Conservation (phyloP, 2,888 invertebrate species). For the Xanthia icteritia region DNA sequence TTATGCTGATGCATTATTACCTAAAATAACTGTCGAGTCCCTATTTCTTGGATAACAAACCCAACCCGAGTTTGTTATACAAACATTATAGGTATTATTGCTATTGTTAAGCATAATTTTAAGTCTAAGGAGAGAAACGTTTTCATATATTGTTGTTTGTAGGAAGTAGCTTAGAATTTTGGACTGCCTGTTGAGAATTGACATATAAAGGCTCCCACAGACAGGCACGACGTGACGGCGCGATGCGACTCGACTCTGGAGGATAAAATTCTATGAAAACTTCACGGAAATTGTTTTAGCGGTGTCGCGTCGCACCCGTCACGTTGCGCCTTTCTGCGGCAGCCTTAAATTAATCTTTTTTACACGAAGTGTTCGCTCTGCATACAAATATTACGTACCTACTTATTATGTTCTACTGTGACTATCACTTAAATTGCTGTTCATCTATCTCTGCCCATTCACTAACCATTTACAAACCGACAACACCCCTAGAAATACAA, state of each 20-base stretch:
- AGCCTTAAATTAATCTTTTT: too few relatives aligned
- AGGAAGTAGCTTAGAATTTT: too few relatives aligned
- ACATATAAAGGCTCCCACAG: too few relatives aligned
- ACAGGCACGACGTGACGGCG: too few relatives aligned
- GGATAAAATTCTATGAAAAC: too few relatives aligned
- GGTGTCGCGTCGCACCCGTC: too few relatives aligned
- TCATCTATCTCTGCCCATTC: conserved; percentile 23
- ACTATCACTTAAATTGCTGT: neutral
- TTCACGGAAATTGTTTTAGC: too few relatives aligned
- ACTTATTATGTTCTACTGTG: neutral
- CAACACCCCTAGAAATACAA: conserved; percentile 17
- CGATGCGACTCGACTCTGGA: too few relatives aligned
- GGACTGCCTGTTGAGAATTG: too few relatives aligned
- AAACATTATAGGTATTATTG: neutral
- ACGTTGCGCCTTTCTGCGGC: too few relatives aligned
- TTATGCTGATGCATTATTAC: conserved; percentile 28
- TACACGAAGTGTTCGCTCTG: too few relatives aligned
- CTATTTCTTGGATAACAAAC: conserved; percentile 11
- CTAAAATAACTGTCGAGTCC: neutral
- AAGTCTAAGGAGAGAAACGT: neutral
- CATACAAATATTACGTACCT: neutral
- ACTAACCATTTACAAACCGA: conserved; percentile 20
- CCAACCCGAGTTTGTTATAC: neutral
- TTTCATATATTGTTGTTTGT: neutral
- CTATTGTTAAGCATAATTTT: neutral